Evolutionary conservation across 2,797 vertebrate genomes (phyloP), one percentile per base, ranked within the genome.

Genomic region (Merluccius polli): DNA sequence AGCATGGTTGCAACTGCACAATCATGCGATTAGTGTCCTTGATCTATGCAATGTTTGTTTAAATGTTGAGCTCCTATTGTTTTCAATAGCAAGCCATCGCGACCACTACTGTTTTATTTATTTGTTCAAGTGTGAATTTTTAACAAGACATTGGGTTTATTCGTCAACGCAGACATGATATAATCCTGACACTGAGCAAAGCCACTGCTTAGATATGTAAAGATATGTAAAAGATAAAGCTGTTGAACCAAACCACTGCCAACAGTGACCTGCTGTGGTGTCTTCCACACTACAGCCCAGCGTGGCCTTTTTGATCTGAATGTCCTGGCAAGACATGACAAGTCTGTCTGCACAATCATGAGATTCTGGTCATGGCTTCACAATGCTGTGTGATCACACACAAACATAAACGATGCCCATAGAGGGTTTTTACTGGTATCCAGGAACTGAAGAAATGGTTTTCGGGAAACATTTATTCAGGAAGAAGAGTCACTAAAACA

Each of bases 101-200:
- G 70, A 75, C 48, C 44, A 83, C 84, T 83, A 79, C 75, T 84
- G 78, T 73, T 85, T 80, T 75, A 84, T 86, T 82, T 86, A 86
- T 86, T 81, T 78, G 30, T 79, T 35, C 52, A 67, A 79, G 69
- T 76, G 48, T 72, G 67, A 5, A 16, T 69, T 13, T 38, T 59
- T n/a, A 59, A n/a, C 52, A 18, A 24, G 21, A 59, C 18, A 59
- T 10, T n/a, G 18, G 59, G 59, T 27, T 65, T 65, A 65, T 65
- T 65, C n/a, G 24, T n/a, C 59, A 65, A 27, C 59, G 24, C 12
- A 27, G 59, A 65, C 24, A 1, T 0, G 15, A 15, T 48, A 21
- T 48, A 48, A 21, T n/a, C 52, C 52, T 24, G 59, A 27, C n/a
- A 65, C 27, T 65, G 59, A 27, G 59, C 59, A 1, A 1, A n/a